Evolutionary conservation across 2,888 invertebrate species (phyloP).

Genomic region (Watsonalla cultraria): DNA sequence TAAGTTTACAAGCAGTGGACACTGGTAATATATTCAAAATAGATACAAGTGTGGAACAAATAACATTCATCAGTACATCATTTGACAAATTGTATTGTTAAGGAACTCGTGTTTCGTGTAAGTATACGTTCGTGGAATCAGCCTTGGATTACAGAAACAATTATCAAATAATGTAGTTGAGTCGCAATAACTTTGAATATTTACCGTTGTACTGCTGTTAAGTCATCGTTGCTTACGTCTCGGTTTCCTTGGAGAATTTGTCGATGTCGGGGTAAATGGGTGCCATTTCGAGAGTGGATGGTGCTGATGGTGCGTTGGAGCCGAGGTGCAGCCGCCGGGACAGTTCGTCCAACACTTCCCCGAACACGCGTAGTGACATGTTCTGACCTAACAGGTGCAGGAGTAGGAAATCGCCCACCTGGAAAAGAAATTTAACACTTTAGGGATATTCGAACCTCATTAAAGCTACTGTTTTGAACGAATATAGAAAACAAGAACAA

Average conservation of each 20-base stretch:
- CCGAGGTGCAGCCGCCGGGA: constrained; percentile 83
- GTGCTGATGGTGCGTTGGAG: constrained; percentile 90
- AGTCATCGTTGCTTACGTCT: constrained; percentile 79
- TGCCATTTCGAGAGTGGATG: constrained; percentile 91
- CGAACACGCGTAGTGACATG: constrained; percentile 88
- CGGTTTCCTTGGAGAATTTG: constrained; percentile 89
- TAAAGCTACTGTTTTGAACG: no score
- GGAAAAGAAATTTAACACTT: constrained; percentile 22
- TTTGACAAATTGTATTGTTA: constrained; percentile 8
- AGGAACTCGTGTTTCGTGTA: not conserved
- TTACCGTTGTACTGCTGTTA: not conserved
- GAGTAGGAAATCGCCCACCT: constrained; percentile 93
- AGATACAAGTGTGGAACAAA: not conserved
- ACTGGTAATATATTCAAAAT: not conserved
- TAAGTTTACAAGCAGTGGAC: not conserved
- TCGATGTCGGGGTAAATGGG: constrained; percentile 90
- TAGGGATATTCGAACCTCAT: no score
- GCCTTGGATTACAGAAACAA: constrained; percentile 1
- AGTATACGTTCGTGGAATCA: constrained; percentile 5
- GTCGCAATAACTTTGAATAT: constrained; percentile 11
- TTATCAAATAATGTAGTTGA: constrained; percentile 17
- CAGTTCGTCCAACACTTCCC: constrained; percentile 89
- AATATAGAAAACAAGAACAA: no score
- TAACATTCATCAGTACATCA: not conserved
- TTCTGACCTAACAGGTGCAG: constrained; percentile 92